A percentile compares a stretch with the other conserved stretches of the same genome.
These are phyloP conservation scores for Scolopax rusticola DNA, from an alignment of 2,797 vertebrate genomes.

Conservation along the genomic window DNA sequence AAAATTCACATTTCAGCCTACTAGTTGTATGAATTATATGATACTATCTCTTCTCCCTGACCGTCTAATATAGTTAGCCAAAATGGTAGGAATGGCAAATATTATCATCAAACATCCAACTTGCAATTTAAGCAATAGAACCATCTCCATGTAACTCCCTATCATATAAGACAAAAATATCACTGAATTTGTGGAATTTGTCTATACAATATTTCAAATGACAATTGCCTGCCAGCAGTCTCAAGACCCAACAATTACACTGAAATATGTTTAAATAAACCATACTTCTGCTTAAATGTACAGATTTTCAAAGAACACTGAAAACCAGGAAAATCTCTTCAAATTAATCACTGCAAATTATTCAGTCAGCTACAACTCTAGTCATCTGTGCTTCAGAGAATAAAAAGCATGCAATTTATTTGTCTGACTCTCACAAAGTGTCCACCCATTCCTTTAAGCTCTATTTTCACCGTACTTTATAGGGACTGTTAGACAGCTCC, in stretches of 20 bases:
- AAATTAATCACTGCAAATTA: conserved; percentile 37
- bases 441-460: conserved; percentile 47
- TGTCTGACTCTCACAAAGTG: conserved; percentile 8
- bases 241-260: neutral
- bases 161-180: neutral
- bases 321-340: conserved; percentile 15
- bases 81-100: neutral
- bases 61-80: neutral
- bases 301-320: neutral
- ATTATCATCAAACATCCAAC: neutral
- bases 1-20: neutral
- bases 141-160: neutral
- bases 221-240: neutral
- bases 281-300: neutral
- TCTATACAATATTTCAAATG: neutral
- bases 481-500: neutral
- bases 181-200: neutral
- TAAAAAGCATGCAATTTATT: conserved; percentile 43
- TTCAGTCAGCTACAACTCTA: conserved; percentile 2
- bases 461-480: neutral
- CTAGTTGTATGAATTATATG: neutral
- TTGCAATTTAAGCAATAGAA: neutral
- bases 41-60: neutral
- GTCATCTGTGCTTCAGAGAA: neutral
- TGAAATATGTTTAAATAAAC: conserved; percentile 7